A percentile compares a stretch with the other conserved stretches of the same genome.
Evolutionary conservation across 2,888 invertebrate genomes (phyloP).

Genomic region (Aphodius sticticus): DNA sequence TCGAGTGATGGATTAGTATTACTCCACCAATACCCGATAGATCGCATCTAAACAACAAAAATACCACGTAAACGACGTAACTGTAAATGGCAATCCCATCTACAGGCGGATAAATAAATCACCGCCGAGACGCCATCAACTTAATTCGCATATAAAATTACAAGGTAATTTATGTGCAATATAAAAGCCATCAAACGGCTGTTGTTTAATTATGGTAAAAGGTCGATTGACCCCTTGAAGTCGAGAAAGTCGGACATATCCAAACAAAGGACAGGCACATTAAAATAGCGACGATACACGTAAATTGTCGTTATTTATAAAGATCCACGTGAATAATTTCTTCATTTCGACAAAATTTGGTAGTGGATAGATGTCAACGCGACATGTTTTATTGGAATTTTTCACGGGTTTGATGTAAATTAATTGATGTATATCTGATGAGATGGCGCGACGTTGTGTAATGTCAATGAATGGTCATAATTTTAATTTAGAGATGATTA

Average conservation of each 20-base stretch:
- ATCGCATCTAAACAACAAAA: background rate
- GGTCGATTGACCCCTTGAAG: conserved; percentile 15
- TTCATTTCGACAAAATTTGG: background rate
- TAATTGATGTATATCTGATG: background rate
- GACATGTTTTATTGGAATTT: background rate
- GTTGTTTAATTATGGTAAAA: conserved; percentile 25
- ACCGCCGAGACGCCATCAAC: conserved; percentile 14
- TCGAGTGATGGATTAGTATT: background rate
- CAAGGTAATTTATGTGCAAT: conserved; percentile 21
- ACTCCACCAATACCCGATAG: background rate
- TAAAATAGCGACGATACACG: background rate
- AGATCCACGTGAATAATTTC: background rate
- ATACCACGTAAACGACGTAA: background rate
- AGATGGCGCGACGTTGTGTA: background rate
- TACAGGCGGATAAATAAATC: conserved; percentile 17
- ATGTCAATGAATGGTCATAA: background rate
- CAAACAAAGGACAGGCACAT: background rate
- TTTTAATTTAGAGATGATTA: background rate
- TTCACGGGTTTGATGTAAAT: background rate
- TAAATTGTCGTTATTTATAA: background rate
- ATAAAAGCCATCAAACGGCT: conserved; percentile 18
- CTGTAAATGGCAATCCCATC: conserved; percentile 4
- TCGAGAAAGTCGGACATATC: background rate
- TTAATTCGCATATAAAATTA: conserved; percentile 24
- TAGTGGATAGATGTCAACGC: background rate